Percentiles rank a stretch among this genome's conserved stretches.
phyloP scores from a whole-genome alignment of 2,888 invertebrate genomes.

The Agonopterix subpropinquella region DNA sequence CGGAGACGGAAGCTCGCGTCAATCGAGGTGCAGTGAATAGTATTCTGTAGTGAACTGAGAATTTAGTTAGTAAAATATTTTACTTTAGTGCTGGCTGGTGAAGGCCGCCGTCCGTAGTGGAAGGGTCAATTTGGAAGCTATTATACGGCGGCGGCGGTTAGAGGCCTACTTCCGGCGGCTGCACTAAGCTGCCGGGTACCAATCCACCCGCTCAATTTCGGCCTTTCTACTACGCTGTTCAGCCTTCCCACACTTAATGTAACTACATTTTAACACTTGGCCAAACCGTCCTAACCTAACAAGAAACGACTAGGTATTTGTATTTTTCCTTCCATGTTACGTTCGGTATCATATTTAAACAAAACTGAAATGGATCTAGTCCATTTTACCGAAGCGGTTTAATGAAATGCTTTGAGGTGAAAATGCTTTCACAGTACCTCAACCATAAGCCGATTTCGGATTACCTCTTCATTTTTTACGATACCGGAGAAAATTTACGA shows the following conservation, averaged over 20 bases:
- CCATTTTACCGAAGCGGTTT: constrained; percentile 22
- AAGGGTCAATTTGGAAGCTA: constrained; percentile 72
- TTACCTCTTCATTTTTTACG: constrained; percentile 55
- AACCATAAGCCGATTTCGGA: constrained; percentile 50
- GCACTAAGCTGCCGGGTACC: constrained; percentile 69
- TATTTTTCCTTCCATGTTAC: not conserved
- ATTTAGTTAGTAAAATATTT: constrained; percentile 6
- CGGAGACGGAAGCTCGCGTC: not conserved
- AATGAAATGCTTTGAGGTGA: constrained; percentile 38
- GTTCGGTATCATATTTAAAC: constrained; percentile 4
- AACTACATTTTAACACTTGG: constrained; percentile 18
- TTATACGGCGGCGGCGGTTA: constrained; percentile 69
- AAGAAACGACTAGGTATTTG: too few species aligned
- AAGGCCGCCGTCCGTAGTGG: constrained; percentile 42
- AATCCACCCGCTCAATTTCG: constrained; percentile 66
- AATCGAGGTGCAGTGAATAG: not conserved
- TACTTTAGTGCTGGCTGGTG: constrained; percentile 37
- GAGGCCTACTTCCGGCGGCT: constrained; percentile 72
- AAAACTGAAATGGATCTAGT: constrained; percentile 17
- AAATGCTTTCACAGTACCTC: constrained; percentile 42
- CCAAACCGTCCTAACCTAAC: not conserved
- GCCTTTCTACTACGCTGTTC: constrained; percentile 58
- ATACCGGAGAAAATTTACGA: constrained; percentile 53
- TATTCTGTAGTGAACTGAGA: not conserved
- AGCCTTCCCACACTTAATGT: constrained; percentile 39